Evolutionary conservation across 2,888 invertebrate genomes (phyloP).

Genomic region (Colostygia pectinataria): DNA sequence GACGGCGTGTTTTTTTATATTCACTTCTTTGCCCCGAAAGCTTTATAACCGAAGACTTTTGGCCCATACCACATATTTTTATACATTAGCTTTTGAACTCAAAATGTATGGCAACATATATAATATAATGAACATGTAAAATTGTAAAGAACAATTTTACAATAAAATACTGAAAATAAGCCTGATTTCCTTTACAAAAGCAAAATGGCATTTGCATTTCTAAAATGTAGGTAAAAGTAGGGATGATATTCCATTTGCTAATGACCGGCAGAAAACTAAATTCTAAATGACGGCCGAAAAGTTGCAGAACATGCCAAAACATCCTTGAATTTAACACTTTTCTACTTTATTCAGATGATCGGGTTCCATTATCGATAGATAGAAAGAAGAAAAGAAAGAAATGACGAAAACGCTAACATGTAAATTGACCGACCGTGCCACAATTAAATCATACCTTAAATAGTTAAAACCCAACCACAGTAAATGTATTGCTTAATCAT

Average conservation of each 20-base stretch:
- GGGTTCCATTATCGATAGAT: constrained; percentile 53
- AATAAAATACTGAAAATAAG: background rate
- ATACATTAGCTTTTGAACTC: no score
- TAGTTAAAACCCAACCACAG: constrained; percentile 31
- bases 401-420: constrained; percentile 58
- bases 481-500: no score
- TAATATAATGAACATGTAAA: no score
- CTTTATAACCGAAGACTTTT: no score
- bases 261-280: constrained; percentile 15
- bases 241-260: constrained; percentile 2
- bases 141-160: no score
- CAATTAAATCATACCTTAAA: constrained; percentile 34
- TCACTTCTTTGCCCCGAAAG: no score
- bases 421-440: constrained; percentile 42
- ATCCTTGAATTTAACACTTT: constrained; percentile 53
- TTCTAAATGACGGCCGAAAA: constrained; percentile 30
- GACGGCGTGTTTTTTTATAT: no score
- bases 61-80: no score
- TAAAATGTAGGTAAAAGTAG: background rate
- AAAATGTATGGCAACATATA: no score
- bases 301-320: constrained; percentile 34
- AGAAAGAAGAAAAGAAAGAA: no score
- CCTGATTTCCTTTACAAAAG: constrained; percentile 4
- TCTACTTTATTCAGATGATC: constrained; percentile 49
- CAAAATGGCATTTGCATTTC: constrained; percentile 8